A percentile compares a stretch with the other conserved stretches of the same genome.
phyloP scores from a whole-genome alignment of 2,797 vertebrate genomes.

The Pseudochirops corinnae region DNA sequence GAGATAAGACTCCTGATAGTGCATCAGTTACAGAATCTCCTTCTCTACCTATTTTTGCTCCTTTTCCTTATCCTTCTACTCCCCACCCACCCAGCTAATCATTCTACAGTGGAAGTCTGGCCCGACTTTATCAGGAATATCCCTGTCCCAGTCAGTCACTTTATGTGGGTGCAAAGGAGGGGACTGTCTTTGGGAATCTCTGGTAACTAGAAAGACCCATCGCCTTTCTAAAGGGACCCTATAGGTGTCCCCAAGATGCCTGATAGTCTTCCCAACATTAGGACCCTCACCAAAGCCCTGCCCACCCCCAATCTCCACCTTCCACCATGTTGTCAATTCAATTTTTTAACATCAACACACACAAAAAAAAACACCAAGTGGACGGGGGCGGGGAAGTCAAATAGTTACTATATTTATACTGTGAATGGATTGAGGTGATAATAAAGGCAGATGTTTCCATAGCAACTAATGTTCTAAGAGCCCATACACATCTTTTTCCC shows the following conservation, averaged over 20 bases:
- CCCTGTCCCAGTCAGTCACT: background rate
- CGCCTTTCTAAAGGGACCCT: background rate
- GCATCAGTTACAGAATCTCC: background rate
- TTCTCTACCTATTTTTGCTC: background rate
- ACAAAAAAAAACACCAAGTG: slow-evolving; percentile 53
- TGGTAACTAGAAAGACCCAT: background rate
- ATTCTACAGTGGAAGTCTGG: background rate
- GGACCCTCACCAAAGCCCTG: background rate
- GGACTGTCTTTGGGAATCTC: background rate
- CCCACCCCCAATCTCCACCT: background rate
- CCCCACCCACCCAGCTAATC: background rate
- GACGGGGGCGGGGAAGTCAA: slow-evolving; percentile 73
- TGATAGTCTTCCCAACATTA: background rate
- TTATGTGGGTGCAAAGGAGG: background rate
- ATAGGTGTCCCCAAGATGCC: background rate
- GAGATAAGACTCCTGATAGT: background rate
- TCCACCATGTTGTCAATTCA: slow-evolving; percentile 19
- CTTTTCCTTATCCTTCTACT: background rate
- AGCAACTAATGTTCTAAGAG: slow-evolving; percentile 72
- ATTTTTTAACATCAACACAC: background rate
- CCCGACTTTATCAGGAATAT: background rate
- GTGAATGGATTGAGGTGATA: slow-evolving; percentile 75
- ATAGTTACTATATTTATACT: slow-evolving; percentile 79
- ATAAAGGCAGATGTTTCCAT: slow-evolving; percentile 81
- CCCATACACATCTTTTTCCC: slow-evolving; percentile 67